A percentile compares a stretch with the other conserved stretches of the same genome.
These are phyloP conservation scores for Bucorvus abyssinicus DNA, from an alignment of 2,797 vertebrate species.

Conservation along the genomic window DNA sequence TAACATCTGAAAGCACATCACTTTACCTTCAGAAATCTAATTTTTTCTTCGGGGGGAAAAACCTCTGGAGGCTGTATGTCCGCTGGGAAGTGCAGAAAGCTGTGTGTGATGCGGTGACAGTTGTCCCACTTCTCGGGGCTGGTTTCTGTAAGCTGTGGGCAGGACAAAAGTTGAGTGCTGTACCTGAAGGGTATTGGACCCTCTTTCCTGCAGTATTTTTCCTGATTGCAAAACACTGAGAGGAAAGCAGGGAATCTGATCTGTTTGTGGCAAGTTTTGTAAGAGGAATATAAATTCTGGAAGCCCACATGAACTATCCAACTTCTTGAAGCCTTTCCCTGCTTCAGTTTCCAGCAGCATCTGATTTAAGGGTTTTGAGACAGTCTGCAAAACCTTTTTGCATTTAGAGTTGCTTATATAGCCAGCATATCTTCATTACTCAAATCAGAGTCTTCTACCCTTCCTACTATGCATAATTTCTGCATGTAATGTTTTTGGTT, in stretches of 20 bases:
- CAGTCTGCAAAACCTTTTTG: background rate
- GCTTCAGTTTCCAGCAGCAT: background rate
- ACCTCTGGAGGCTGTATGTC: background rate
- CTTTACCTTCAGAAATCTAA: slow-evolving; percentile 22
- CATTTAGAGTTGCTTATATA: background rate
- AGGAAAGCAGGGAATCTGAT: background rate
- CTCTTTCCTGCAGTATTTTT: background rate
- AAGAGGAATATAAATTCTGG: background rate
- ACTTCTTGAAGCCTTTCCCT: background rate
- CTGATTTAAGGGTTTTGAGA: background rate
- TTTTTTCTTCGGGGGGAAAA: background rate
- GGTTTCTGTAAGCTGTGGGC: background rate
- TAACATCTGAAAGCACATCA: slow-evolving; percentile 19
- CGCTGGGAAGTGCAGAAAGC: background rate
- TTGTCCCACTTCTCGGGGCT: background rate
- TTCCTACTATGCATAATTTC: background rate
- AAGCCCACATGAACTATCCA: background rate
- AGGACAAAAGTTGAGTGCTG: background rate
- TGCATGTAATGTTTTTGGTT: background rate
- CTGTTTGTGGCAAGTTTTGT: background rate
- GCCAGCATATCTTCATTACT: background rate
- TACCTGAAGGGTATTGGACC: background rate
- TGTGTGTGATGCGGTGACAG: background rate
- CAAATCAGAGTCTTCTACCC: background rate
- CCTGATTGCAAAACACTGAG: background rate